phyloP scores from a whole-genome alignment of 2,797 vertebrate genomes.

The Chrysocyon brachyurus region DNA sequence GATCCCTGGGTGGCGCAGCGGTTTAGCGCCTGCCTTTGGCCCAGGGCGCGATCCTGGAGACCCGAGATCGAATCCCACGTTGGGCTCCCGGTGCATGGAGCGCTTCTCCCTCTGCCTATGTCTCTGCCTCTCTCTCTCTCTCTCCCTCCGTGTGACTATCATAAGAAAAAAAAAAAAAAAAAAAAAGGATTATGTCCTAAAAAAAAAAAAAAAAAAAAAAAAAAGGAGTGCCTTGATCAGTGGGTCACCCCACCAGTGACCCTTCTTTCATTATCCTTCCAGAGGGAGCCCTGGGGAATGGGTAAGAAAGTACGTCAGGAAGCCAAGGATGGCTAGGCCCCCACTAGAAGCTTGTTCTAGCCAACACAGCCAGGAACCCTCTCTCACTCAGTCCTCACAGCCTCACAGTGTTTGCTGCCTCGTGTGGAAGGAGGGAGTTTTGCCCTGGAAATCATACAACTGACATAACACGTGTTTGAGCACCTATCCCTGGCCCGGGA shows the following conservation, averaged over 20 bases:
- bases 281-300: not conserved
- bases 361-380: not conserved
- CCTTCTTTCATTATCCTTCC: not conserved
- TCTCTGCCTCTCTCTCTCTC: too few species aligned
- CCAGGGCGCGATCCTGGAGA: too few species aligned
- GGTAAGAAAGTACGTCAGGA: not conserved
- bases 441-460: conserved; percentile 58
- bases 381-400: not conserved
- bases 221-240: conserved; percentile 46
- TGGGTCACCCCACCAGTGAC: not conserved
- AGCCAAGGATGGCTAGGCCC: not conserved
- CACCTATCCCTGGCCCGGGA: not conserved
- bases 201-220: too few species aligned
- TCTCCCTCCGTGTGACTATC: too few species aligned
- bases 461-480: conserved; percentile 50
- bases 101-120: too few species aligned
- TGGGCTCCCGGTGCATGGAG: too few species aligned
- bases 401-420: not conserved
- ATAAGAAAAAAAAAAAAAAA: too few species aligned
- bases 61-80: too few species aligned
- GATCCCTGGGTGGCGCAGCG: too few species aligned
- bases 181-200: too few species aligned
- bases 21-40: too few species aligned
- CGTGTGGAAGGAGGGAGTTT: not conserved
- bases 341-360: not conserved